Evolutionary conservation across 2,888 invertebrate species (phyloP).

Genomic region (Lochmaea capreae): DNA sequence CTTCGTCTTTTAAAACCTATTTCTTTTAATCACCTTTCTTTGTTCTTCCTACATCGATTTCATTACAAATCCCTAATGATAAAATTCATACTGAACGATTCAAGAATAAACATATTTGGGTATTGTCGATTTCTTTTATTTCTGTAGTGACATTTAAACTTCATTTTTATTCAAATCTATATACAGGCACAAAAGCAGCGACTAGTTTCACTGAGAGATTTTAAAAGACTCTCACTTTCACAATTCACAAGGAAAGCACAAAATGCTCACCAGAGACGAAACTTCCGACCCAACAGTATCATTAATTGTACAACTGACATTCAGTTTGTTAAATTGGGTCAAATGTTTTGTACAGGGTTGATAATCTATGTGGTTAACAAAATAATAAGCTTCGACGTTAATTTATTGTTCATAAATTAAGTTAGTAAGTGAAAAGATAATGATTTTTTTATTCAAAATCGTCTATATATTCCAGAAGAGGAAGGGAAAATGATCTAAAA

Average conservation of each 20-base stretch:
- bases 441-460: too few species aligned
- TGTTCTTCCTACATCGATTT: not conserved
- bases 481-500: too few species aligned
- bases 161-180: not conserved
- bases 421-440: too few species aligned
- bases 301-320: not conserved
- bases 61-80: not conserved
- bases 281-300: not conserved
- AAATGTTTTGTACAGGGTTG: not conserved
- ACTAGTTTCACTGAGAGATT: conserved; percentile 21
- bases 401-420: too few species aligned
- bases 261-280: conserved; percentile 27
- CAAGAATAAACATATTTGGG: not conserved
- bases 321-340: not conserved
- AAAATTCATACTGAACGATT: not conserved
- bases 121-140: not conserved
- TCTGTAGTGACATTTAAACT: not conserved
- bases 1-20: too few species aligned
- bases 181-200: not conserved
- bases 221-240: conserved; percentile 50
- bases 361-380: not conserved
- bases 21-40: too few species aligned
- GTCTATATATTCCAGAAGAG: too few species aligned
- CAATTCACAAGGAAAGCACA: conserved; percentile 53
- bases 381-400: too few species aligned